These are phyloP conservation scores for Grus americana DNA, from an alignment of 2,113 vertebrate genomes.

Conservation along the genomic window DNA sequence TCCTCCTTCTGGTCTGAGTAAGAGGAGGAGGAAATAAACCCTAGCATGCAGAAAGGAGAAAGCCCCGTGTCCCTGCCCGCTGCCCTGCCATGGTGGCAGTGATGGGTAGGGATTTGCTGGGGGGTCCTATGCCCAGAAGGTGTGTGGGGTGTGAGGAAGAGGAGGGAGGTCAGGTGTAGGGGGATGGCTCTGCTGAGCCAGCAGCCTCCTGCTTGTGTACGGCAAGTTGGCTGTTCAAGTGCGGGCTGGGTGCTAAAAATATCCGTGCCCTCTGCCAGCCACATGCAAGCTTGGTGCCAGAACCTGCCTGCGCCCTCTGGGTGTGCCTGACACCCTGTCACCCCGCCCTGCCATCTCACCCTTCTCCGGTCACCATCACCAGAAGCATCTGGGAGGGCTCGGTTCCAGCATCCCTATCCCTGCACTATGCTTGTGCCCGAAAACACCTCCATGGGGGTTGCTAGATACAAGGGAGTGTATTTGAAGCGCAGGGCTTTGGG, in stretches of 20 bases:
- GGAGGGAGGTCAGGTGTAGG: background rate
- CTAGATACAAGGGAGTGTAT: background rate
- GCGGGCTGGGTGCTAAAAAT: background rate
- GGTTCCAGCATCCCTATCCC: background rate
- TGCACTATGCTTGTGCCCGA: background rate
- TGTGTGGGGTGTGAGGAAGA: background rate
- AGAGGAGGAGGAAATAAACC: conserved; percentile 8
- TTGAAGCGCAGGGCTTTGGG: background rate
- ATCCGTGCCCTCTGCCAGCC: background rate
- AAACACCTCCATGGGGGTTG: rapidly evolving
- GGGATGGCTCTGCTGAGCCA: background rate
- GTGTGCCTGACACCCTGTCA: background rate
- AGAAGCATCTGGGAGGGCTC: background rate
- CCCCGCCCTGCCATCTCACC: background rate
- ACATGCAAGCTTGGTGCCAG: rapidly evolving
- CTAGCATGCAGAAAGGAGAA: background rate
- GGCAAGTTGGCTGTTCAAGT: background rate
- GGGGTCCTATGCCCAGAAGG: background rate
- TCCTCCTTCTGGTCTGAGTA: background rate
- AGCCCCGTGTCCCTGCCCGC: rapidly evolving
- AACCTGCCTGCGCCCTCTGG: background rate
- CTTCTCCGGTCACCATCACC: background rate
- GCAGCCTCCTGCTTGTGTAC: background rate
- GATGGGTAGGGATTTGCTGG: background rate
- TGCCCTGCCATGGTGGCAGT: background rate